Conservation (phyloP, 2,797 vertebrate genomes). For the Diplodus puntazzo region DNA sequence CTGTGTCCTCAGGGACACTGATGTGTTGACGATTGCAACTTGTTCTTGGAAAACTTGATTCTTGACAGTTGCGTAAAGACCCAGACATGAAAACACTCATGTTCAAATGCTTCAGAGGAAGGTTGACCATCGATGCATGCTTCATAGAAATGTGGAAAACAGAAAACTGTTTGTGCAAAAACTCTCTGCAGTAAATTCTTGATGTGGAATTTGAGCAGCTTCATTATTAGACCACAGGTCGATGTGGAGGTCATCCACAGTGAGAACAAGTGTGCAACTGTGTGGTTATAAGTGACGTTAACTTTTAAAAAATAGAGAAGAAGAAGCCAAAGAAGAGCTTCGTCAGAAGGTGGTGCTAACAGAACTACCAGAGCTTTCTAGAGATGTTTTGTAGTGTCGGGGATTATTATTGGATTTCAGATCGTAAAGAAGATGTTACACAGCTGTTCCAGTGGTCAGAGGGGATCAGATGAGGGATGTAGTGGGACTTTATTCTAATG, state of each 20-base stretch:
- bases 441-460: neutral
- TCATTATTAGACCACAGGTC: neutral
- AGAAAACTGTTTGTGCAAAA: no score
- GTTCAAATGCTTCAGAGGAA: no score
- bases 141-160: no score
- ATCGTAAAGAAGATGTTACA: neutral
- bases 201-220: neutral
- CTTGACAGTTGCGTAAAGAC: no score
- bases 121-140: no score
- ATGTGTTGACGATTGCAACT: no score
- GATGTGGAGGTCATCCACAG: no score
- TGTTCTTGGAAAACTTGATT: no score
- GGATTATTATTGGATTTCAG: neutral
- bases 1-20: no score
- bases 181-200: no score
- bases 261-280: neutral
- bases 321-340: neutral
- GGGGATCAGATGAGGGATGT: neutral
- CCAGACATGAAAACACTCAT: no score
- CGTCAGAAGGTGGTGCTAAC: neutral
- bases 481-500: neutral
- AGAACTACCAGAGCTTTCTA: neutral
- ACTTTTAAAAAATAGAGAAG: neutral
- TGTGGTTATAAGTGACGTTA: neutral
- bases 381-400: neutral